These are phyloP conservation scores for Muscicapa striata DNA, from an alignment of 2,797 vertebrate genomes.

Conservation along the genomic window DNA sequence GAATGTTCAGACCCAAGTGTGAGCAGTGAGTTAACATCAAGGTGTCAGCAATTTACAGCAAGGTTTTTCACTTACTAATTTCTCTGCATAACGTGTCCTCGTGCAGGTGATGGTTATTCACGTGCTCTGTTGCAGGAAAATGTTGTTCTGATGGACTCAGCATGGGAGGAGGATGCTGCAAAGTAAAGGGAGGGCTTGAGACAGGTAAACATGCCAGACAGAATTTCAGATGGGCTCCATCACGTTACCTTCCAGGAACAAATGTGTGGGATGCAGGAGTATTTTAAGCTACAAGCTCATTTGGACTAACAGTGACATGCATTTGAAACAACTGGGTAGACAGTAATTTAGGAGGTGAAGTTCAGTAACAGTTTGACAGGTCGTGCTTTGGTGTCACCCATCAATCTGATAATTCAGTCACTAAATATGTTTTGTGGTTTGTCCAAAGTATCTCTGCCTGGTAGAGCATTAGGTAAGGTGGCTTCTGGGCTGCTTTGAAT, in stretches of 20 bases:
- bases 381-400: constrained; percentile 4
- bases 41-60: not conserved
- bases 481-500: constrained; percentile 22
- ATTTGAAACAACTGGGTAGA: constrained; percentile 65
- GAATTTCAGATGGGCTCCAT: constrained; percentile 58
- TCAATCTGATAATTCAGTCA: constrained; percentile 6
- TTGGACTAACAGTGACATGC: constrained; percentile 58
- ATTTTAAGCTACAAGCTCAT: constrained; percentile 74
- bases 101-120: not conserved
- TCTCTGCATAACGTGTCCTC: fast-evolving
- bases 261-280: constrained; percentile 64
- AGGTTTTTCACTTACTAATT: not conserved
- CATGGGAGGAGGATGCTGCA: not conserved
- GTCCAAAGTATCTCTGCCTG: constrained; percentile 9
- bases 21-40: not conserved
- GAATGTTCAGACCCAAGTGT: not conserved
- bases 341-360: constrained; percentile 44
- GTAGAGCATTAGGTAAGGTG: constrained; percentile 2
- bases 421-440: not conserved
- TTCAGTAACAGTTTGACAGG: constrained; percentile 53
- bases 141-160: not conserved
- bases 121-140: not conserved
- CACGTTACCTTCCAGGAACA: constrained; percentile 73
- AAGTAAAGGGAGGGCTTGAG: not conserved
- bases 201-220: constrained; percentile 53